phyloP scores from a whole-genome alignment of 2,888 invertebrate genomes.

The Cosmopolites sordidus region DNA sequence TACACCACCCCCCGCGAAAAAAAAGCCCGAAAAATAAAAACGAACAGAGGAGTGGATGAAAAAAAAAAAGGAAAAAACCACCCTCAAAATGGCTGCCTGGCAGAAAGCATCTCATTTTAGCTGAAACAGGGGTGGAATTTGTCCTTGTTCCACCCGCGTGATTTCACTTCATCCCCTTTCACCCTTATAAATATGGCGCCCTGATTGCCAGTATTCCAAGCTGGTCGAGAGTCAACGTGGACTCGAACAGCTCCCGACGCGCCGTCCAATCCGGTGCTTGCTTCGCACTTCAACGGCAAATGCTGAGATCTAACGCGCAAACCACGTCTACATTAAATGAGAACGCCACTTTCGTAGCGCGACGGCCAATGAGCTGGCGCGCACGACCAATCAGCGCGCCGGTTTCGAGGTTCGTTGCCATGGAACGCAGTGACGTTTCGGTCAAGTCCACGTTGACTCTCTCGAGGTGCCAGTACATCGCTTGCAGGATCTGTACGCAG shows the following conservation, averaged over 20 bases:
- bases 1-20: slow-evolving; percentile 31
- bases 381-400: slow-evolving; percentile 37
- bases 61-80: slow-evolving; percentile 56
- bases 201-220: slow-evolving; percentile 52
- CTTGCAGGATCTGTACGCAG: slow-evolving; percentile 48
- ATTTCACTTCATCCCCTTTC: slow-evolving; percentile 51
- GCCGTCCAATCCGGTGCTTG: slow-evolving; percentile 21
- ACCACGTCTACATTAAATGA: slow-evolving; percentile 45
- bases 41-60: slow-evolving; percentile 43
- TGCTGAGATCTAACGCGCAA: neutral
- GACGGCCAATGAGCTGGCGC: slow-evolving; percentile 31
- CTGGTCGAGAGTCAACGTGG: slow-evolving; percentile 48
- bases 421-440: slow-evolving; percentile 38
- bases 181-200: slow-evolving; percentile 53
- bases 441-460: slow-evolving; percentile 48
- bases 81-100: slow-evolving; percentile 71
- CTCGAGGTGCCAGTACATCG: slow-evolving; percentile 50
- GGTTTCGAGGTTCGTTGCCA: slow-evolving; percentile 40
- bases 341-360: slow-evolving; percentile 33
- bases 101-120: slow-evolving; percentile 53
- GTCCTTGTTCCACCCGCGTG: slow-evolving; percentile 51
- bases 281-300: slow-evolving; percentile 18
- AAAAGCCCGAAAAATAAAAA: neutral
- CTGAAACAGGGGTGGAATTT: slow-evolving; percentile 50
- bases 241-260: slow-evolving; percentile 28